Evolutionary conservation across 2,888 invertebrate species (phyloP), one percentile per base, ranked within the genome.

Genomic region (Callyntrura sp.): DNA sequence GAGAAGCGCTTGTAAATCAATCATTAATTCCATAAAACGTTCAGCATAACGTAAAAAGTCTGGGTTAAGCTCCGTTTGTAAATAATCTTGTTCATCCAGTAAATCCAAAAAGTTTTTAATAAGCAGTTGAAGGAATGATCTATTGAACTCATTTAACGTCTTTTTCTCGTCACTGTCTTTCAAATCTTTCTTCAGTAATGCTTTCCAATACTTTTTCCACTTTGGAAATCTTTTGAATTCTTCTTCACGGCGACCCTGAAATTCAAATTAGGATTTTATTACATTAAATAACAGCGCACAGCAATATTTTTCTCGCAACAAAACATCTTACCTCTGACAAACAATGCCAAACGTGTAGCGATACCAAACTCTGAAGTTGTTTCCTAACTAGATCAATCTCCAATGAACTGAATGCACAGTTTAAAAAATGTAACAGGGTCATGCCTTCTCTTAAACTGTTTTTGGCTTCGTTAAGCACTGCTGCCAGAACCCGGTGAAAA

Each of bases 381-480:
- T 98, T 97, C 60, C 99, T 95, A 88, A 99, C 98, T 65, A 99
- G 95, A 93, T 97, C 97, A 84, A 99, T 97, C 95, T 99, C 99
- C 97, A 99, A 97, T 93, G 99, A 99, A 94, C 99, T 99, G 94
- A 99, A 99, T 94, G 98, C 98, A 94, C 99, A 98, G 94, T 98
- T 98, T 1, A 99, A 95, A 94, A 99, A 99, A 57, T 98, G 96
- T 14, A 99, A 95, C 14, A 93, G 85, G 3, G 92, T 85, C 55
- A 91, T 89, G 20, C 90, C 91, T 83, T 93, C 93, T 17, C 76
- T 83, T 76, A 99, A 94, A 0, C 97, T 96, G 0, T 98, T 98
- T 94, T 98, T 98, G 94, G 99, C 99, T 9, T 96, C 96, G 45
- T 96, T 95, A 5, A 99, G 94, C 93, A 97, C 97, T 0, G 97